Base-by-base conservation (phyloP, 2,113 vertebrate genomes). In the Elephas maximus region DNA sequence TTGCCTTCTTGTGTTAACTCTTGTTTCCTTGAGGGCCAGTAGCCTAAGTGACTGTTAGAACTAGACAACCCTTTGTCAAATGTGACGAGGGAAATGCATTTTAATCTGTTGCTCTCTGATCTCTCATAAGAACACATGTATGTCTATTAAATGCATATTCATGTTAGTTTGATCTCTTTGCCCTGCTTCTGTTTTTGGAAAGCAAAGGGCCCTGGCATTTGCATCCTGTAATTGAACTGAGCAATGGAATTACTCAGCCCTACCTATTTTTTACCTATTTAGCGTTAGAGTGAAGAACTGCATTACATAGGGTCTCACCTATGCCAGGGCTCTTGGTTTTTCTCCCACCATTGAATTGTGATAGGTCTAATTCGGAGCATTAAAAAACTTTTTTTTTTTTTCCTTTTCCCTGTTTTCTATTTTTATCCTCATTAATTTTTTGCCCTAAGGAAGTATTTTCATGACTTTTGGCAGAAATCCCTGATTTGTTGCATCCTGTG, bases 371-470 rank as follows among this genome's bases (percentile, higher is more conserved):
- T 93, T 67, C 86, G 78, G 7, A 60, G 6, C 33, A 71, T 9
- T 82, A 92, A 90, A 95, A 60, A 6, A 60, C 77, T 37, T n/a
- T 69, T 85, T 71, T 96, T 74, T 5, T 23, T 21, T 57, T 96
- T 93, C 90, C 57, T 93, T 23, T 93, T 96, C 94, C 78, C 41
- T 97, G 83, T 74, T 98, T 96, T 97, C 78, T 97, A 41, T 88
- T 95, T 98, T 98, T 95, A 62, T 23, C 79, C 17, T 98, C 88
- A 87, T 97, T 97, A 77, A 44, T 67, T 53, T 78, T 74, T 79
- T 67, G 24, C 53, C 82, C 86, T 77, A 94, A 96, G 88, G 69
- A 77, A 37, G 3, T 85, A 2, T 93, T 96, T 94, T 94, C 93
- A 77, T 97, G 79, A 93, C 83, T 82, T 96, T 74, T 60, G 83